phyloP scores from a whole-genome alignment of 2,888 invertebrate genomes.

The Oxyscelio sp. region DNA sequence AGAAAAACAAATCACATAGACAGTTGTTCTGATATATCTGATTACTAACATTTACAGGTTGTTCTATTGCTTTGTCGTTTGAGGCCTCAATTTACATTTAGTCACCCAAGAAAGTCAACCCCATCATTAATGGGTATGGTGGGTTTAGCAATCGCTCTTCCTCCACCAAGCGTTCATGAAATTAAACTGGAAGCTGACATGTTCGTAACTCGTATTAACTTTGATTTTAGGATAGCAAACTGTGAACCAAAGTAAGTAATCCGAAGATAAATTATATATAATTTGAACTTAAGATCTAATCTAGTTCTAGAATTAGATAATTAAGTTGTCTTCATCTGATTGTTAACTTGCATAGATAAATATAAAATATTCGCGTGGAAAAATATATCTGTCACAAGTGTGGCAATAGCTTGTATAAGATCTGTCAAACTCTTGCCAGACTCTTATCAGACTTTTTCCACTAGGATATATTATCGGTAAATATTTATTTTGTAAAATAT shows the following conservation, averaged over 20 bases:
- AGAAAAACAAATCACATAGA: too few species aligned
- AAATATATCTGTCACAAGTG: too few species aligned
- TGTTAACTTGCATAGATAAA: too few species aligned
- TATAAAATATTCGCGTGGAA: too few species aligned
- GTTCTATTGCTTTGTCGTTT: slow-evolving; percentile 97
- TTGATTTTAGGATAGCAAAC: slow-evolving; percentile 98
- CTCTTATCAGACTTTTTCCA: too few species aligned
- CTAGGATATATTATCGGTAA: too few species aligned
- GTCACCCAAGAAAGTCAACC: slow-evolving; percentile 95
- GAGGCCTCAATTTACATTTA: slow-evolving; percentile 97
- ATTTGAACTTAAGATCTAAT: background rate
- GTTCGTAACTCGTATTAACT: slow-evolving; percentile 98
- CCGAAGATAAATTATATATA: background rate
- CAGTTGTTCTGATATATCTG: background rate
- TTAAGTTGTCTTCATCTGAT: background rate
- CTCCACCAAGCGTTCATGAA: slow-evolving; percentile 99
- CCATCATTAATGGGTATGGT: slow-evolving; percentile 97
- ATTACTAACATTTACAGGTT: slow-evolving; percentile 91
- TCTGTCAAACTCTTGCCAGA: too few species aligned
- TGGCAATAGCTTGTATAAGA: too few species aligned
- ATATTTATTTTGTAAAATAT: too few species aligned
- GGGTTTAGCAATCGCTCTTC: slow-evolving; percentile 97
- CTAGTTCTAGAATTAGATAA: background rate
- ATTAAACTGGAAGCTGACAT: slow-evolving; percentile 97
- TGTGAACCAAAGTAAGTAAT: slow-evolving; percentile 97